Evolutionary conservation across 2,888 invertebrate genomes (phyloP), one percentile per base, ranked within the genome.

Genomic region (Odontocerum albicorne): DNA sequence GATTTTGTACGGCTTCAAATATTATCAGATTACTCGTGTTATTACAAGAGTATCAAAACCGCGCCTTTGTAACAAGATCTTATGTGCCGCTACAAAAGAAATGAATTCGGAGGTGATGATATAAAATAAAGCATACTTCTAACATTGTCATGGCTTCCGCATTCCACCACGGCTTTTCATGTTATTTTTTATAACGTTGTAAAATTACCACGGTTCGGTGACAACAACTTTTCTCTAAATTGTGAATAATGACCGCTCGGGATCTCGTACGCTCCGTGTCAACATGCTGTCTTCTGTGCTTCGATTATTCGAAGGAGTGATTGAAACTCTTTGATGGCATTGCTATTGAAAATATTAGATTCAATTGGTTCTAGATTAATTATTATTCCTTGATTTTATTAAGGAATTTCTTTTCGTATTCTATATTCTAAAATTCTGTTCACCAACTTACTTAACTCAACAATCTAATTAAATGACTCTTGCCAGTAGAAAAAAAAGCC

Each of bases 171-270:
- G n/a, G 36, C 49, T 49, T 42, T 54, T 54, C 54, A 38, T 54
- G 43, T 54, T 12, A 39, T 54, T 43, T 54, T 53, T 54, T 49
- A 54, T 54, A 43, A 36, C 49, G 49, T 36, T 49, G 38, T 54
- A 49, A 54, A 54, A 54, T 54, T 54, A 49, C 43, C 49, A 49
- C 54, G 54, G 47, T 54, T 21, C 40, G 53, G 54, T 54, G 54
- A 54, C 54, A 49, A 43, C 42, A 49, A 43, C 49, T 47, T 54
- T 54, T 54, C 49, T 54, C 42, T 54, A 47, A 54, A 43, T 54
- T 49, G 54, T 54, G 54, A 54, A 54, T 54, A 54, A 54, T 54
- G 43, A 21, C 42, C 35, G 36, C 13, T 49, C 46, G 33, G 47
- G 17, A 36, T 49, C 43, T 53, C 53, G 42, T 47, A 33, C 53